Evolutionary conservation across 2,888 invertebrate species (phyloP).

Genomic region (Eupithecia inturbata): DNA sequence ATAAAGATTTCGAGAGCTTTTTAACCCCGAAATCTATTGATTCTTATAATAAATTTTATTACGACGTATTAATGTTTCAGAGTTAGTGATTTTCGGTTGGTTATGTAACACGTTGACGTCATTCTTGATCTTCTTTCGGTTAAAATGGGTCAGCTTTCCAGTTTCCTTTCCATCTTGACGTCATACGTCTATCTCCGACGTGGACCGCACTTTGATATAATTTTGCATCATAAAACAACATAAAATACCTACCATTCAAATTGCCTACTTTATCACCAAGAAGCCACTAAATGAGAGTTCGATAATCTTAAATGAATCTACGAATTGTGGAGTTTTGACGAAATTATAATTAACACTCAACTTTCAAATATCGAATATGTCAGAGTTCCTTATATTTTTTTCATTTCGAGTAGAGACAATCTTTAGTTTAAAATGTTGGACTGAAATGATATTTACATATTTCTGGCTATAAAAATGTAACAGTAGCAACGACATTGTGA

Average conservation of each 20-base stretch:
- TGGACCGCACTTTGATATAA: constrained; percentile 39
- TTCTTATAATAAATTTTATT: constrained; percentile 62
- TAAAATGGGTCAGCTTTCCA: constrained; percentile 76
- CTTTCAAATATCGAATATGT: not conserved
- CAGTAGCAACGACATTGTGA: constrained; percentile 29
- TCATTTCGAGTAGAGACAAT: not conserved
- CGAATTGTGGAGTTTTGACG: not conserved
- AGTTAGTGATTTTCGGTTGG: constrained; percentile 49
- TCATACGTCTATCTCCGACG: constrained; percentile 60
- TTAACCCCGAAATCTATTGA: constrained; percentile 29
- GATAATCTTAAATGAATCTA: constrained; percentile 29
- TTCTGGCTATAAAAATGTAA: not conserved
- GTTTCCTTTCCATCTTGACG: constrained; percentile 63
- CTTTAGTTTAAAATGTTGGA: not conserved
- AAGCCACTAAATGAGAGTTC: constrained; percentile 16
- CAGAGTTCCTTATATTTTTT: not conserved
- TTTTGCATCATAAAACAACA: constrained; percentile 40
- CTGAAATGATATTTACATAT: not conserved
- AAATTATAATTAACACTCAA: not conserved
- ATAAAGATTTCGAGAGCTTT: not conserved
- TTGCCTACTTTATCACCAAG: constrained; percentile 39
- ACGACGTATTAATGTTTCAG: constrained; percentile 57
- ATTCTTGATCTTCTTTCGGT: constrained; percentile 58
- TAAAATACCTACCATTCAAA: constrained; percentile 44
- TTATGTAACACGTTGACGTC: constrained; percentile 69